These are phyloP conservation scores for Phaethornis superciliosus DNA, from an alignment of 2,113 vertebrate species.

Conservation along the genomic window DNA sequence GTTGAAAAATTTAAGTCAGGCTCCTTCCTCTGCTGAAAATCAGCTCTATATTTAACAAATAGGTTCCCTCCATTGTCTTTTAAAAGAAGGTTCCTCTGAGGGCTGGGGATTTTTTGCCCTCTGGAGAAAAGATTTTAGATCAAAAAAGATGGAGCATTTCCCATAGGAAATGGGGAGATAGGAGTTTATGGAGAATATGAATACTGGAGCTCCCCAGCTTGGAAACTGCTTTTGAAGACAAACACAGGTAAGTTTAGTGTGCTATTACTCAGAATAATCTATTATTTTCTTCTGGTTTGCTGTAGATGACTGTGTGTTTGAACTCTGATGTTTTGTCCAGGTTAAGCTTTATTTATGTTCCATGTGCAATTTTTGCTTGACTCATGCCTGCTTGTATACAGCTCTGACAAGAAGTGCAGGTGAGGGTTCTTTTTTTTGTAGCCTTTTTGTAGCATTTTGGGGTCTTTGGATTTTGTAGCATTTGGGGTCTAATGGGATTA, in stretches of 20 bases:
- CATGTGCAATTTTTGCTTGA: not conserved
- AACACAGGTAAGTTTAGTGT: not conserved
- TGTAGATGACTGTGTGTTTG: not conserved
- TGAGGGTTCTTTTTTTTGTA: not conserved
- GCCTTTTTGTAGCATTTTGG: no score
- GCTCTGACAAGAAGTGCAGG: not conserved
- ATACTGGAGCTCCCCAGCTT: not conserved
- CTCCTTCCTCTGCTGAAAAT: slow-evolving; percentile 9
- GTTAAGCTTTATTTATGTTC: not conserved
- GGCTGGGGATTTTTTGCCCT: not conserved
- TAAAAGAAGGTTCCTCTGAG: not conserved
- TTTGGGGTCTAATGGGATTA: not conserved
- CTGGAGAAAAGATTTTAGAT: not conserved
- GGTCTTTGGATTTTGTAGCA: not conserved
- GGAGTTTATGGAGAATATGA: not conserved
- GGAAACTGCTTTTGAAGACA: not conserved
- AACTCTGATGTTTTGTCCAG: not conserved
- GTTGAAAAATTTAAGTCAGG: slow-evolving; percentile 23
- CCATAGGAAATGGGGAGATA: not conserved
- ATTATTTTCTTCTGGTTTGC: not conserved
- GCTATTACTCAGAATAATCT: not conserved
- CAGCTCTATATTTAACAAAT: slow-evolving; percentile 15
- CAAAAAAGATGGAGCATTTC: not conserved
- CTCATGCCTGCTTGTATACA: not conserved
- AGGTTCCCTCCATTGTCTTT: not conserved